phyloP scores from a whole-genome alignment of 2,113 vertebrate genomes.

The Macroglossus sobrinus region DNA sequence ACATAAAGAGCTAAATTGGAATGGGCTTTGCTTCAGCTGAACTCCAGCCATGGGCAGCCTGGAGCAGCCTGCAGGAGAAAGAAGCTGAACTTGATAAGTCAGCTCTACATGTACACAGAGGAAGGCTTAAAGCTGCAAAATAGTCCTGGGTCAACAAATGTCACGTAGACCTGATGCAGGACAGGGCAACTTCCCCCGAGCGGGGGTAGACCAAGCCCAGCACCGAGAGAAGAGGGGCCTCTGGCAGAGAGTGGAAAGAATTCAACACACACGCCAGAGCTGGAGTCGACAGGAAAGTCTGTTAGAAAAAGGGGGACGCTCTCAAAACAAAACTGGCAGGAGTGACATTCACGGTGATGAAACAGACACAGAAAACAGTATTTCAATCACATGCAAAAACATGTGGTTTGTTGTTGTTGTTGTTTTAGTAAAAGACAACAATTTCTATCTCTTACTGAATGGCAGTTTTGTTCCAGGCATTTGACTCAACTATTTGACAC shows the following conservation, averaged over 20 bases:
- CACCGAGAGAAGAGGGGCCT: too few species aligned
- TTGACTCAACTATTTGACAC: not conserved
- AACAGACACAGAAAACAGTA: not conserved
- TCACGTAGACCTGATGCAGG: not conserved
- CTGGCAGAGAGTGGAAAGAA: too few species aligned
- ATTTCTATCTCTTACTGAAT: not conserved
- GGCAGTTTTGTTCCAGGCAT: not conserved
- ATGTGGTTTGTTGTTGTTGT: not conserved
- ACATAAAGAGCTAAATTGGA: not conserved
- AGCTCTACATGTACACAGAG: not conserved
- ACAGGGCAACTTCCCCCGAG: too few species aligned
- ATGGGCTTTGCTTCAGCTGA: not conserved
- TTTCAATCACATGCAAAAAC: not conserved
- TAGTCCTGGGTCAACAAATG: not conserved
- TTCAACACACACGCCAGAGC: too few species aligned
- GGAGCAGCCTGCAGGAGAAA: not conserved
- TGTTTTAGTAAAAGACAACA: not conserved
- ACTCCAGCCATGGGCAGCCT: not conserved
- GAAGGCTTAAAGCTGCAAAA: not conserved
- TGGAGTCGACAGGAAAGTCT: too few species aligned
- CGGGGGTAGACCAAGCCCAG: not conserved
- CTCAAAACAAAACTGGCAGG: conserved; percentile 4
- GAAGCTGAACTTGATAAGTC: not conserved
- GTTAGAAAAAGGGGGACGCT: not conserved
- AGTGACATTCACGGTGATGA: not conserved